phyloP scores from a whole-genome alignment of 2,888 invertebrate genomes.

The Suillia variegata region DNA sequence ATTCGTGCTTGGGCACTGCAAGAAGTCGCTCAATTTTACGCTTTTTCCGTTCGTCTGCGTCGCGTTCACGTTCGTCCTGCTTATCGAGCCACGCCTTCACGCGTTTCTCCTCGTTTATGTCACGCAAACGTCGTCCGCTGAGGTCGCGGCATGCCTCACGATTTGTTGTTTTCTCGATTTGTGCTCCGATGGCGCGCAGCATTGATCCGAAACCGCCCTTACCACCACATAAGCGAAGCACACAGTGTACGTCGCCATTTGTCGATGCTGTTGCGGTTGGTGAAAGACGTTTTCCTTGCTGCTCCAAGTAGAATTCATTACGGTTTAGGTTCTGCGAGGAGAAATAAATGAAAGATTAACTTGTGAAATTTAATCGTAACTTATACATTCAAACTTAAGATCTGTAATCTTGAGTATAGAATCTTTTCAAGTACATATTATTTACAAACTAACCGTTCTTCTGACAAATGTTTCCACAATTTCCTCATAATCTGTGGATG shows the following conservation, averaged over 20 bases:
- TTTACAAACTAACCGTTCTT: slow-evolving; percentile 24
- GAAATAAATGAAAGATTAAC: slow-evolving; percentile 5
- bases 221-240: slow-evolving; percentile 68
- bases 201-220: slow-evolving; percentile 99
- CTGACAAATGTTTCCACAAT: slow-evolving; percentile 13
- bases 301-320: slow-evolving; percentile 39
- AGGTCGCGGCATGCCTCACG: slow-evolving; percentile 95
- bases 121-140: slow-evolving; percentile 91
- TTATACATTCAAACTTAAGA: too few species aligned
- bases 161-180: slow-evolving; percentile 98
- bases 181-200: slow-evolving; percentile 96
- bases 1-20: slow-evolving; percentile 82
- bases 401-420: too few species aligned
- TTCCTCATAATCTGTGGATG: slow-evolving; percentile 4
- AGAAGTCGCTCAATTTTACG: slow-evolving; percentile 79
- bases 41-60: slow-evolving; percentile 73
- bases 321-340: slow-evolving; percentile 22
- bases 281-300: slow-evolving; percentile 41
- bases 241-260: slow-evolving; percentile 34
- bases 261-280: not conserved
- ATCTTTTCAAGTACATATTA: too few species aligned
- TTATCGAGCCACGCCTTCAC: slow-evolving; percentile 90
- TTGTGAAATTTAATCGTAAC: too few species aligned
- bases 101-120: slow-evolving; percentile 96
- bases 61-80: slow-evolving; percentile 82